A percentile compares a stretch with the other conserved stretches of the same genome.
phyloP scores from a whole-genome alignment of 64 coral and sea anemone genomes.

The Porites australiensis region DNA sequence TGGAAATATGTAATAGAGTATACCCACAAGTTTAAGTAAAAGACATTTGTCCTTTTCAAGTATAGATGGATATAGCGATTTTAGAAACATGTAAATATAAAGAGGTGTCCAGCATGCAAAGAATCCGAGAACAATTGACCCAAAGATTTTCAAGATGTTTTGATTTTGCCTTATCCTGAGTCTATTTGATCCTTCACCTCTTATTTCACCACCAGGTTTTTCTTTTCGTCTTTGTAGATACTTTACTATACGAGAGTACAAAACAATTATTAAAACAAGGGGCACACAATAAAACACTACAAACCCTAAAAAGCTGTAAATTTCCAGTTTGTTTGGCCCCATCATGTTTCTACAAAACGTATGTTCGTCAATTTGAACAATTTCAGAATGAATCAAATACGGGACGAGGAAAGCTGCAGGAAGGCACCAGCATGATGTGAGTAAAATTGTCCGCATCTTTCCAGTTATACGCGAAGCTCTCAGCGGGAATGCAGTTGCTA shows the following conservation, averaged over 20 bases:
- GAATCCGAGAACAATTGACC: background rate
- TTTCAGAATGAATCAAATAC: background rate
- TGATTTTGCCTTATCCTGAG: background rate
- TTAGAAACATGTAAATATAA: slow-evolving; percentile 6
- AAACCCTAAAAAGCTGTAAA: background rate
- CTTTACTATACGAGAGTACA: background rate
- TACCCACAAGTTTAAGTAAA: background rate
- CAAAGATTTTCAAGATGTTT: slow-evolving; percentile 4
- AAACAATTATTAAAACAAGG: background rate
- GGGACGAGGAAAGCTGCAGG: background rate
- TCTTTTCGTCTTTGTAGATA: background rate
- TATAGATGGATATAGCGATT: background rate
- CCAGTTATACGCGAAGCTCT: background rate
- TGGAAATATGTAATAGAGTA: slow-evolving; percentile 10
- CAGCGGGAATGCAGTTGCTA: background rate
- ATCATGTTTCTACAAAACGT: slow-evolving; percentile 34
- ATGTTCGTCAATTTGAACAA: background rate
- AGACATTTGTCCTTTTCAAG: slow-evolving; percentile 16
- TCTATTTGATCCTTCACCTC: background rate
- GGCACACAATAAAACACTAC: background rate
- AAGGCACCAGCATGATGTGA: background rate
- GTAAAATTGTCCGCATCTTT: background rate
- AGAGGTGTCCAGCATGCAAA: slow-evolving; percentile 21
- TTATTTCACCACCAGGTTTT: background rate
- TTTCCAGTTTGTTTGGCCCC: background rate